These are phyloP conservation scores for Sthenelais limicola DNA, from an alignment of 2,888 invertebrate species.

Conservation along the genomic window DNA sequence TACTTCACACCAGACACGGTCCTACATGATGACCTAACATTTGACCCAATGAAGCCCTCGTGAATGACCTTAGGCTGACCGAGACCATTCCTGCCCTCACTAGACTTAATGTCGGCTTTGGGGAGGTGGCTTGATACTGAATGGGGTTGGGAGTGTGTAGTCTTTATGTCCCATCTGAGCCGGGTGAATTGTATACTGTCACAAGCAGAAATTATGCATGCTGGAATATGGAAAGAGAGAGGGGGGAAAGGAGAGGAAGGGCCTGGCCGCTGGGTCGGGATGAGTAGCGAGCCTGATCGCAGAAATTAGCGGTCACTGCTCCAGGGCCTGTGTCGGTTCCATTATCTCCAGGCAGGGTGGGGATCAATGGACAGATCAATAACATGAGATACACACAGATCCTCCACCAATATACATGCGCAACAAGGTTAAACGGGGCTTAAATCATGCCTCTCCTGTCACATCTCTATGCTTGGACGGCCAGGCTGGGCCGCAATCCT, in stretches of 20 bases:
- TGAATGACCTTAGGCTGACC: conserved; percentile 14
- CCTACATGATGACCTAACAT: too few species aligned
- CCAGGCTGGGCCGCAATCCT: not conserved
- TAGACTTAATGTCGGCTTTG: not conserved
- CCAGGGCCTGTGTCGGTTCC: conserved; percentile 15
- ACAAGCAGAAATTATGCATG: conserved; percentile 32
- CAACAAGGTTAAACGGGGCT: conserved; percentile 25
- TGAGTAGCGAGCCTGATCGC: not conserved
- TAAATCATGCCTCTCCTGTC: conserved; percentile 19
- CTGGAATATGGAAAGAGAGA: conserved; percentile 15
- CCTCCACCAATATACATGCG: conserved; percentile 20
- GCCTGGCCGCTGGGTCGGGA: not conserved
- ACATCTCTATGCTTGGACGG: not conserved
- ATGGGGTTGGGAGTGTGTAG: not conserved
- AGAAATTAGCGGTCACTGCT: conserved; percentile 27
- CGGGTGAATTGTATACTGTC: too few species aligned
- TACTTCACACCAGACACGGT: too few species aligned
- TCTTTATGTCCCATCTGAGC: too few species aligned
- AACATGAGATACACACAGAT: conserved; percentile 4
- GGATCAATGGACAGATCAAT: conserved; percentile 16
- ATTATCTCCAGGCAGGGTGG: conserved; percentile 2
- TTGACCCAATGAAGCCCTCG: too few species aligned
- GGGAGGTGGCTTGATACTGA: conserved; percentile 28
- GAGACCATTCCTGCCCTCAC: conserved; percentile 8
- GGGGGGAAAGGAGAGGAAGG: not conserved